Percentiles rank a stretch among this genome's conserved stretches.
phyloP scores from a whole-genome alignment of 2,797 vertebrate species.

The Oryzias sinensis region DNA sequence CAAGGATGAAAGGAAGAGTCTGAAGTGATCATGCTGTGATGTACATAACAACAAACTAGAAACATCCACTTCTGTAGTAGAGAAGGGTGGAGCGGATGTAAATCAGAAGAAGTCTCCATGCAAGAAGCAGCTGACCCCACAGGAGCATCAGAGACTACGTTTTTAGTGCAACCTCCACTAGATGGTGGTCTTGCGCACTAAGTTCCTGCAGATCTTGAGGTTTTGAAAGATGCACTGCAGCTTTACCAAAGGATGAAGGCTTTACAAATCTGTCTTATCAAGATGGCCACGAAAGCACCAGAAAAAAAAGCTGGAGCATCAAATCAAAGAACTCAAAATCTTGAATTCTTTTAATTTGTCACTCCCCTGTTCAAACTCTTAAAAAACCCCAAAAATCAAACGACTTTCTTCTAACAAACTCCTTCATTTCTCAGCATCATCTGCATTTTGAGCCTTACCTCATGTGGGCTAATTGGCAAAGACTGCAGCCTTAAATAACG shows the following conservation, averaged over 20 bases:
- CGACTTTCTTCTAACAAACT: not conserved
- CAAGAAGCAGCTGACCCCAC: constrained; percentile 5
- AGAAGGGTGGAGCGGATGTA: constrained; percentile 21
- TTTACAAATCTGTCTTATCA: not conserved
- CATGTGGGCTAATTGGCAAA: constrained; percentile 47
- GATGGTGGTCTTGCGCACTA: constrained; percentile 53
- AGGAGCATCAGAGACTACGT: constrained; percentile 11
- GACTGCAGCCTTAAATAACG: constrained; percentile 19
- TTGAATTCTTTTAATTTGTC: constrained; percentile 5
- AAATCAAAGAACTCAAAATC: not conserved
- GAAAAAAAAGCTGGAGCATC: not conserved
- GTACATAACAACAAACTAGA: not conserved
- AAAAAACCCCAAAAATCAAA: not conserved
- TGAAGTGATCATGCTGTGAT: no score
- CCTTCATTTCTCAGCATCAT: not conserved
- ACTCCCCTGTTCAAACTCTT: not conserved
- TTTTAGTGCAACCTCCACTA: constrained; percentile 30
- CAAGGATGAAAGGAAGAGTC: no score
- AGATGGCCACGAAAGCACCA: not conserved
- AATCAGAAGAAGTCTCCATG: constrained; percentile 22
- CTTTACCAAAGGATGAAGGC: not conserved
- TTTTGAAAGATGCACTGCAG: not conserved
- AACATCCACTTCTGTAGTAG: constrained; percentile 8
- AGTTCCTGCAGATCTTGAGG: constrained; percentile 7
- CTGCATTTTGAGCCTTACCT: constrained; percentile 16